Percentiles rank a stretch among this genome's conserved stretches.
Evolutionary conservation across 2,113 vertebrate species (phyloP).

Genomic region (Crotophaga sulcirostris): DNA sequence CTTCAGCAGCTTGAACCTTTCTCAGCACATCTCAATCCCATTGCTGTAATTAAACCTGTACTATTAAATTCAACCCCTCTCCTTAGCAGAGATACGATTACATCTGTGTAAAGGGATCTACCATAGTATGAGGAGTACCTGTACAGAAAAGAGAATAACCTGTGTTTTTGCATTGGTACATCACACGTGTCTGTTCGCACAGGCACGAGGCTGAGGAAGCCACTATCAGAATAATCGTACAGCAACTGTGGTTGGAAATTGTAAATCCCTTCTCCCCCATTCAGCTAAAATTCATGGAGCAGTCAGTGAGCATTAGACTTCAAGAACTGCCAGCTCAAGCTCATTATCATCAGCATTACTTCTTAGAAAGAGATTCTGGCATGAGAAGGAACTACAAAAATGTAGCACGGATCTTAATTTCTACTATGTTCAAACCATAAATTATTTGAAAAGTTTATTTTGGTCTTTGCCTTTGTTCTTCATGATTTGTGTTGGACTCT

Average conservation of each 20-base stretch:
- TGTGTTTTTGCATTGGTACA: background rate
- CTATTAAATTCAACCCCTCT: background rate
- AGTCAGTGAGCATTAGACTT: background rate
- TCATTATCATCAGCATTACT: background rate
- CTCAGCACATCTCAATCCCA: background rate
- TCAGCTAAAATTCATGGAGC: background rate
- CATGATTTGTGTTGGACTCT: background rate
- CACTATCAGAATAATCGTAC: background rate
- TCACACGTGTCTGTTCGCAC: background rate
- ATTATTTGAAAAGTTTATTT: background rate
- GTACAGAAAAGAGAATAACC: background rate
- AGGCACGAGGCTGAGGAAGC: background rate
- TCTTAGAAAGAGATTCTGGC: background rate
- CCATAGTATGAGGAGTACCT: fast-evolving
- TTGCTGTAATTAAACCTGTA: background rate
- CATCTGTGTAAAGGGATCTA: background rate
- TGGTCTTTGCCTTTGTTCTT: background rate
- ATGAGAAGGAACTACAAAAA: background rate
- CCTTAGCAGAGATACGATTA: background rate
- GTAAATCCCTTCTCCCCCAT: background rate
- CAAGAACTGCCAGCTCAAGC: background rate
- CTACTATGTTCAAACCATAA: background rate
- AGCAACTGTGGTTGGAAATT: background rate
- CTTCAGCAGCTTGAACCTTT: background rate
- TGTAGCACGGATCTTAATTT: background rate